Conservation (phyloP, 2,113 vertebrate species). For the Trinectes maculatus region DNA sequence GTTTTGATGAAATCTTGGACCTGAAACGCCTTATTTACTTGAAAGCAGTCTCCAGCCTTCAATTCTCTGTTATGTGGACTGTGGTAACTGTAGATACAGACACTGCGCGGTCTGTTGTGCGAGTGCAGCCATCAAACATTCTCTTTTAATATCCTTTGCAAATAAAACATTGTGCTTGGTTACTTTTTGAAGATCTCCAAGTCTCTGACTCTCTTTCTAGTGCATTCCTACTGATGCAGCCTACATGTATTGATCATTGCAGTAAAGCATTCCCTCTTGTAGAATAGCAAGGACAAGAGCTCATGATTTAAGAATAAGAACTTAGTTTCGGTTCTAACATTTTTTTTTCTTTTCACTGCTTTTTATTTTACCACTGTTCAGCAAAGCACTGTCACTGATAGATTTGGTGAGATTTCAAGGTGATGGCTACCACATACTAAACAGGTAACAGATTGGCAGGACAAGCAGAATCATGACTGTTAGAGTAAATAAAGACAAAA, state of each 20-base stretch:
- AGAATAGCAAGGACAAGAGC: constrained; percentile 62
- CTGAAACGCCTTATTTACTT: constrained; percentile 60
- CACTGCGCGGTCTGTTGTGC: constrained; percentile 47
- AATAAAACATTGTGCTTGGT: constrained; percentile 72
- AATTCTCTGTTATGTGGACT: constrained; percentile 48
- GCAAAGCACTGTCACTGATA: constrained; percentile 24
- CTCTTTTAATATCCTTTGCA: constrained; percentile 73
- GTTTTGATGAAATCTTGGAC: constrained; percentile 48
- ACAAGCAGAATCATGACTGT: neutral
- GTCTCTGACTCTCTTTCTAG: constrained; percentile 55
- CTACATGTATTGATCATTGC: constrained; percentile 73
- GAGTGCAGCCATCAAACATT: constrained; percentile 63
- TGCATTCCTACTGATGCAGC: constrained; percentile 53
- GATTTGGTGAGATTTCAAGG: constrained; percentile 25
- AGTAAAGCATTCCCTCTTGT: constrained; percentile 64
- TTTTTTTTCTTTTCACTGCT: constrained; percentile 22
- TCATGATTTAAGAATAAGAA: constrained; percentile 71
- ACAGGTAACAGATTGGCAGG: constrained; percentile 8
- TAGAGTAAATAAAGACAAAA: neutral
- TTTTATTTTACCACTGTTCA: constrained; percentile 27
- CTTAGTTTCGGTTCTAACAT: constrained; percentile 37
- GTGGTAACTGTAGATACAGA: constrained; percentile 38
- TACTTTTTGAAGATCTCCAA: constrained; percentile 66
- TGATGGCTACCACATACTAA: constrained; percentile 7
- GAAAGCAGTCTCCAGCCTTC: constrained; percentile 45